These are phyloP conservation scores for Steinernema hermaphroditum DNA, from an alignment of 2,888 invertebrate genomes.

Conservation along the genomic window DNA sequence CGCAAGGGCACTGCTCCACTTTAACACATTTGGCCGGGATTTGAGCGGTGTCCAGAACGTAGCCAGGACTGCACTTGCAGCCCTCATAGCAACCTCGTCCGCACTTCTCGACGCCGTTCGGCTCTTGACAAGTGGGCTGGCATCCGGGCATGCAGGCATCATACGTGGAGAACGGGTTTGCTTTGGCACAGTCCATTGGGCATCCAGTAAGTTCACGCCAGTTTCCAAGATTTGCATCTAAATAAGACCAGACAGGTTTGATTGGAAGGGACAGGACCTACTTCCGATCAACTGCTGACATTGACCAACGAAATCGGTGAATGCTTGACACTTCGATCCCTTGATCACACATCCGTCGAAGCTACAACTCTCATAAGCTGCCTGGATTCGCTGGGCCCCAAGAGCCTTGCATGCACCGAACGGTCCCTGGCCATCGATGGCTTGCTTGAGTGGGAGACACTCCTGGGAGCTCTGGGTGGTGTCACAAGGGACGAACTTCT, in stretches of 20 bases:
- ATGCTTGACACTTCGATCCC: neutral
- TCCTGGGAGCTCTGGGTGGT: neutral
- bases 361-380: neutral
- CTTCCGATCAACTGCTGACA: neutral
- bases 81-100: neutral
- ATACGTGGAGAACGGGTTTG: neutral
- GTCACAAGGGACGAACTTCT: neutral
- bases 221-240: neutral
- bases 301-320: neutral
- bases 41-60: neutral
- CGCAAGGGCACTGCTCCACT: neutral
- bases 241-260: neutral
- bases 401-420: neutral
- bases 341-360: neutral
- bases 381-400: neutral
- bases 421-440: conserved; percentile 1
- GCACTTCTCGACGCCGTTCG: neutral
- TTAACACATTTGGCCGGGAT: neutral
- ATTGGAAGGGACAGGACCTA: neutral
- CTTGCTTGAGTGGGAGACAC: neutral
- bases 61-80: neutral
- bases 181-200: conserved; percentile 5
- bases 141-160: neutral
- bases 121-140: neutral
- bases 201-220: neutral